Percentiles rank a stretch among this genome's conserved stretches.
Evolutionary conservation across 1,140 invertebrate genomes (phyloP).

Genomic region (Drosophila bocqueti): DNA sequence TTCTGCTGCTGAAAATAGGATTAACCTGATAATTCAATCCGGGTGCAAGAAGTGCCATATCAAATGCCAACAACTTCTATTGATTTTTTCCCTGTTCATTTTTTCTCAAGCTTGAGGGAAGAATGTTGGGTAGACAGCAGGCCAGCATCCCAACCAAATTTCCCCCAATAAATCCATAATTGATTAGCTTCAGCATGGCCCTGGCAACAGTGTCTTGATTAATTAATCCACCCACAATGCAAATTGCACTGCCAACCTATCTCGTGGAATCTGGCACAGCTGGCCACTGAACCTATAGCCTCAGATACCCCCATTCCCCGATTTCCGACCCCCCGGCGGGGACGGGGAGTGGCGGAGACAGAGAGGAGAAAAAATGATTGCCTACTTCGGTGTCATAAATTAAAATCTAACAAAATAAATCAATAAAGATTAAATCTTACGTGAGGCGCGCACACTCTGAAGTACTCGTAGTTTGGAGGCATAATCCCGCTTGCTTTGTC

Average conservation of each 20-base stretch:
- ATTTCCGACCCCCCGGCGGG: neutral
- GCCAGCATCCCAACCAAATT: neutral
- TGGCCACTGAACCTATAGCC: constrained; percentile 22
- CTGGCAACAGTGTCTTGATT: constrained; percentile 50
- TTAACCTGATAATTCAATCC: neutral
- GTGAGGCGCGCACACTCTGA: constrained; percentile 49
- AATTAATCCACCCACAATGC: constrained; percentile 67
- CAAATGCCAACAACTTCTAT: neutral
- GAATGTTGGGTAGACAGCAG: neutral
- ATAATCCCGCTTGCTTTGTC: constrained; percentile 72
- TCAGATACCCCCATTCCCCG: neutral
- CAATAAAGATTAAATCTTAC: constrained; percentile 84
- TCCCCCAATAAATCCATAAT: constrained; percentile 13
- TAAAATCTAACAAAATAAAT: constrained; percentile 84
- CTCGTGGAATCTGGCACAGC: constrained; percentile 56
- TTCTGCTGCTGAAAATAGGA: neutral
- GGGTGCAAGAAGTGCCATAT: neutral
- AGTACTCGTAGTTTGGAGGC: constrained; percentile 50
- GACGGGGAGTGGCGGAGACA: neutral
- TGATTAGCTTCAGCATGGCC: constrained; percentile 28
- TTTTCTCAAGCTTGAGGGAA: neutral
- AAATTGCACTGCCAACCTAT: constrained; percentile 52
- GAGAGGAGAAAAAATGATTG: constrained; percentile 68
- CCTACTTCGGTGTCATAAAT: constrained; percentile 80
- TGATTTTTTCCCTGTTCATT: neutral